Evolutionary conservation across 1,140 invertebrate species (phyloP).

Genomic region (Bombus sibiricus): DNA sequence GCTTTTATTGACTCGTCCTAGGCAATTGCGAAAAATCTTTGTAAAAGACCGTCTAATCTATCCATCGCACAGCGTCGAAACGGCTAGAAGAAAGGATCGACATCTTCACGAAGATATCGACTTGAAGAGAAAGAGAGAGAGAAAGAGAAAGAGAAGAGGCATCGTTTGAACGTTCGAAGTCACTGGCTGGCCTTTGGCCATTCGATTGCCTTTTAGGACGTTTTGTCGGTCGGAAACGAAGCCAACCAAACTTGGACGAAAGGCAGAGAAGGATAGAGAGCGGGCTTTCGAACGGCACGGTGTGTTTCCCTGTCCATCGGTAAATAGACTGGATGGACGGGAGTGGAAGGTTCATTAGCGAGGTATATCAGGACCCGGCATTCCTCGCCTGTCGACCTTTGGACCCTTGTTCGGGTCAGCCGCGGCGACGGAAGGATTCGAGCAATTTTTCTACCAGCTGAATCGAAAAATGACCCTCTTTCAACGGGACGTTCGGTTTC

Average conservation of each 20-base stretch:
- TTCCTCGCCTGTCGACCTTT: constrained; percentile 78
- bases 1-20: constrained; percentile 31
- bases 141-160: not conserved
- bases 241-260: not conserved
- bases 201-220: constrained; percentile 26
- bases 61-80: not conserved
- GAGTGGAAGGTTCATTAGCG: constrained; percentile 78
- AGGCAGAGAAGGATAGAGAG: not conserved
- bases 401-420: constrained; percentile 75
- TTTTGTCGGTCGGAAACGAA: constrained; percentile 45
- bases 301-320: constrained; percentile 49
- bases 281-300: constrained; percentile 26
- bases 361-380: constrained; percentile 75
- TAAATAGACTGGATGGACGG: constrained; percentile 59
- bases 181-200: constrained; percentile 43
- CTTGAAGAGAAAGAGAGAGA: not conserved
- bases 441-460: constrained; percentile 73
- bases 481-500: not conserved
- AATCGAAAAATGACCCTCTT: constrained; percentile 48
- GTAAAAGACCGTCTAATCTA: not conserved
- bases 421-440: constrained; percentile 65
- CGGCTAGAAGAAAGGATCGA: not conserved
- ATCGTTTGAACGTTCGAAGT: constrained; percentile 17
- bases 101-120: not conserved
- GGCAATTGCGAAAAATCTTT: constrained; percentile 39